These are phyloP conservation scores for Caenorhabditis becei DNA, from an alignment of 2,888 invertebrate genomes.

Conservation along the genomic window DNA sequence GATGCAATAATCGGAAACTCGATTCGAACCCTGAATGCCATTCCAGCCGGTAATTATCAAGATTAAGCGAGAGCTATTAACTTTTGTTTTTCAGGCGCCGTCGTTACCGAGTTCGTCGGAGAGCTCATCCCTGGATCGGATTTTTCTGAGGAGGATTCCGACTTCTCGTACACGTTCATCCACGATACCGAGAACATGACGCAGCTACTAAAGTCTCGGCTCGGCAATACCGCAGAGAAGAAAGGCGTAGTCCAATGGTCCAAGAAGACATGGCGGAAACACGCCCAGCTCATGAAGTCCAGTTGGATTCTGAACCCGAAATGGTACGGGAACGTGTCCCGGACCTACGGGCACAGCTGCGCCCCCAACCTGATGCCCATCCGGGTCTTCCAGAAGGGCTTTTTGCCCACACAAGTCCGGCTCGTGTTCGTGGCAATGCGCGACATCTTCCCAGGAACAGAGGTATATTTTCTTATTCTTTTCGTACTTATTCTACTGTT, in stretches of 20 bases:
- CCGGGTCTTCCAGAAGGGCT: conserved; percentile 39
- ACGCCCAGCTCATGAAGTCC: no score
- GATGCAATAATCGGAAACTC: not conserved
- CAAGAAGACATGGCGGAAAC: no score
- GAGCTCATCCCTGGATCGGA: not conserved
- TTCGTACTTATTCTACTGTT: not conserved
- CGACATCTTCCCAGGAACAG: conserved; percentile 37
- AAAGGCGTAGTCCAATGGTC: no score
- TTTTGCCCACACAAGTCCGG: conserved; percentile 17
- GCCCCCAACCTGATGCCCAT: conserved; percentile 17
- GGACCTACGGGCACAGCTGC: conserved; percentile 26
- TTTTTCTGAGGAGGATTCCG: not conserved
- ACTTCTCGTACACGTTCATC: conserved; percentile 9
- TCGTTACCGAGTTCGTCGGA: not conserved
- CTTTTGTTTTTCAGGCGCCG: not conserved
- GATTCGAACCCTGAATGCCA: not conserved
- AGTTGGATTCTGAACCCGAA: conserved; percentile 18
- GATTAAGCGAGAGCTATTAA: not conserved
- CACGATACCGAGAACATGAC: not conserved
- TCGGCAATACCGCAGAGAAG: no score
- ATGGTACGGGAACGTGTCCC: conserved; percentile 13
- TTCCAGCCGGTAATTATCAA: not conserved
- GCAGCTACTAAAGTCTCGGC: no score
- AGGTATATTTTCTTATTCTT: not conserved
- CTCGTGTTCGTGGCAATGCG: conserved; percentile 19